phyloP scores from a whole-genome alignment of 2,113 vertebrate genomes.

The Mus spicilegus region DNA sequence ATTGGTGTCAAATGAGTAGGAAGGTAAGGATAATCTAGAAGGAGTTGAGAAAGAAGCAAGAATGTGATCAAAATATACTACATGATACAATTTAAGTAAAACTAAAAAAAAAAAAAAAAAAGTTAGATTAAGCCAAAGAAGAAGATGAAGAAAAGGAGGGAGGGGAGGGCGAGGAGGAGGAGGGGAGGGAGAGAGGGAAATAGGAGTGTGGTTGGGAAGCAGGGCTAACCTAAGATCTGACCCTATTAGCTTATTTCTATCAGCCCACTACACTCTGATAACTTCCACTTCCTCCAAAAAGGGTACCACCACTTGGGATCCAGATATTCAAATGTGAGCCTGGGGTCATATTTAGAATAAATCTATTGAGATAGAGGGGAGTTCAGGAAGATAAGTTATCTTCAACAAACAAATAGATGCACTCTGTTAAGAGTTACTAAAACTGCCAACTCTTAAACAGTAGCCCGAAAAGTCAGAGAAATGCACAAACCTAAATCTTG shows the following conservation, averaged over 20 bases:
- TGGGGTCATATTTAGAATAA: not conserved
- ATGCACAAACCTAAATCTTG: not conserved
- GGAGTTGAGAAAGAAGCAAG: not conserved
- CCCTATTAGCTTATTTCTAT: not conserved
- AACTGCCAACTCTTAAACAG: not conserved
- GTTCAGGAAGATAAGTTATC: not conserved
- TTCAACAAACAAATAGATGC: not conserved
- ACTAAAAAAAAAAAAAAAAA: not conserved
- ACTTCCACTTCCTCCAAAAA: not conserved
- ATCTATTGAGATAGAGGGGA: not conserved
- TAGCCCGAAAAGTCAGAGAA: not conserved
- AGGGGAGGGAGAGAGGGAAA: not conserved
- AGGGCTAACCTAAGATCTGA: not conserved
- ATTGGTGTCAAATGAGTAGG: too few relatives aligned
- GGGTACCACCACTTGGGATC: not conserved
- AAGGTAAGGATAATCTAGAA: not conserved
- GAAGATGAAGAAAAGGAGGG: not conserved
- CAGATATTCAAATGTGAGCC: not conserved
- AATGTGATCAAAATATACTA: not conserved
- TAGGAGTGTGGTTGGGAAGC: not conserved
- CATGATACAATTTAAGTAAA: not conserved
- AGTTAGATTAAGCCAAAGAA: not conserved
- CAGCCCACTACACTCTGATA: not conserved
- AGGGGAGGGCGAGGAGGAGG: too few relatives aligned
- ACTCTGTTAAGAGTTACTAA: not conserved